These are phyloP conservation scores for Microctonus brassicae DNA, from an alignment of 2,888 invertebrate species.

Conservation along the genomic window DNA sequence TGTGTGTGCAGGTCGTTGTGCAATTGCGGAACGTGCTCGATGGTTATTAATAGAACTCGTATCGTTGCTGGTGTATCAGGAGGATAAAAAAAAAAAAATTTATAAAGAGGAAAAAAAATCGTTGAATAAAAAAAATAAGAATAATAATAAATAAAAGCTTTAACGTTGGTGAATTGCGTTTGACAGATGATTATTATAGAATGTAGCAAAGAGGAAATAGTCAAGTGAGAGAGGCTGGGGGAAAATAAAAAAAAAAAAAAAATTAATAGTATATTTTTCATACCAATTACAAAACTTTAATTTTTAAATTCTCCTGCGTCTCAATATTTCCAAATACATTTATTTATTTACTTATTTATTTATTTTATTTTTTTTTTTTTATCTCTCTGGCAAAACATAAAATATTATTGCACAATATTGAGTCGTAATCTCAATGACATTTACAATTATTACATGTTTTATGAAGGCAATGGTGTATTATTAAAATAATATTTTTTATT, in stretches of 20 bases:
- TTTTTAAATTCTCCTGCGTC: not conserved
- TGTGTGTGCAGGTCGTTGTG: constrained; percentile 7
- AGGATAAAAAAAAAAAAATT: not conserved
- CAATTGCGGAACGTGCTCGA: not conserved
- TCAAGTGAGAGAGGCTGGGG: not conserved
- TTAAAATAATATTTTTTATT: no score
- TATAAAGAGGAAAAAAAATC: not conserved
- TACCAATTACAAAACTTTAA: not conserved
- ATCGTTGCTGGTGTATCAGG: not conserved
- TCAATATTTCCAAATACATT: not conserved
- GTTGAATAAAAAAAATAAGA: not conserved
- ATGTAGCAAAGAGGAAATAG: not conserved
- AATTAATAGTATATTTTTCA: not conserved
- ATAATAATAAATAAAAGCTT: not conserved
- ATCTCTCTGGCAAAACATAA: no score
- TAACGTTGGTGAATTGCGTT: not conserved
- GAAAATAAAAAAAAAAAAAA: not conserved
- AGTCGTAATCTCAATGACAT: not conserved
- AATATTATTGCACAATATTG: not conserved
- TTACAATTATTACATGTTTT: not conserved
- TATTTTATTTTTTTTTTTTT: not conserved
- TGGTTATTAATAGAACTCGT: not conserved
- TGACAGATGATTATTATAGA: not conserved
- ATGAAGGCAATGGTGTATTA: no score
- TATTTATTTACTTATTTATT: not conserved